Percentiles rank a stretch among this genome's conserved stretches.
These are phyloP conservation scores for Takifugu bimaculatus DNA, from an alignment of 2,113 vertebrate species.

Conservation along the genomic window DNA sequence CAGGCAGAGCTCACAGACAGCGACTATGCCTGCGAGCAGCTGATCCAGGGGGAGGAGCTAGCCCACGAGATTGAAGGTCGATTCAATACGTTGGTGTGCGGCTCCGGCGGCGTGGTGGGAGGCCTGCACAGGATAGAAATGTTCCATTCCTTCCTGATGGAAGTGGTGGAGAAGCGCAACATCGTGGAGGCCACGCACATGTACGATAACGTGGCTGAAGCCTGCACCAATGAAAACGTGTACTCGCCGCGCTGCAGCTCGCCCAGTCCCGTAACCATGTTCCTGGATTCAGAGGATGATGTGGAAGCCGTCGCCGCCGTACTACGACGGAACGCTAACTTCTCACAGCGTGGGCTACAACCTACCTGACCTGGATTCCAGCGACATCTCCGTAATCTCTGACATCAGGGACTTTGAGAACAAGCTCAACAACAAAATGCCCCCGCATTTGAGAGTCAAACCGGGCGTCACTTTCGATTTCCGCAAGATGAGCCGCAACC, in stretches of 20 bases:
- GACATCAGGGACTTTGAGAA: slow-evolving; percentile 84
- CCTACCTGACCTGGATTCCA: slow-evolving; percentile 85
- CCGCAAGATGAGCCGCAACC: slow-evolving; percentile 80
- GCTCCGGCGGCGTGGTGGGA: slow-evolving; percentile 74
- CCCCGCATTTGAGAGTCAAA: slow-evolving; percentile 86
- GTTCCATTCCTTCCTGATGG: slow-evolving; percentile 87
- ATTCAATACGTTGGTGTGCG: slow-evolving; percentile 81
- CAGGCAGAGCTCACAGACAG: slow-evolving; percentile 80
- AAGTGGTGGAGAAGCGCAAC: slow-evolving; percentile 89
- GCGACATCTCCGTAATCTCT: slow-evolving; percentile 84
- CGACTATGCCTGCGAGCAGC: slow-evolving; percentile 84
- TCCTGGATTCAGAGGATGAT: slow-evolving; percentile 91
- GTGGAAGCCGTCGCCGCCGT: slow-evolving; percentile 82
- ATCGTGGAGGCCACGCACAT: slow-evolving; percentile 91
- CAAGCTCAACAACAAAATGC: slow-evolving; percentile 89
- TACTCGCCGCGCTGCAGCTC: slow-evolving; percentile 90
- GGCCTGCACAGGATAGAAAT: slow-evolving; percentile 84
- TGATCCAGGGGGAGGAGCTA: slow-evolving; percentile 90
- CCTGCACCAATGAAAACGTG: slow-evolving; percentile 85
- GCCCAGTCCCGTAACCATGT: slow-evolving; percentile 88
- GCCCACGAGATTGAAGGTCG: slow-evolving; percentile 92
- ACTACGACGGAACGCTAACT: slow-evolving; percentile 78
- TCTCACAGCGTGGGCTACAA: slow-evolving; percentile 83
- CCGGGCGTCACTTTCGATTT: slow-evolving; percentile 88
- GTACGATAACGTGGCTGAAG: slow-evolving; percentile 90